phyloP scores from a whole-genome alignment of 2,888 invertebrate species.

The Melieria picta region DNA sequence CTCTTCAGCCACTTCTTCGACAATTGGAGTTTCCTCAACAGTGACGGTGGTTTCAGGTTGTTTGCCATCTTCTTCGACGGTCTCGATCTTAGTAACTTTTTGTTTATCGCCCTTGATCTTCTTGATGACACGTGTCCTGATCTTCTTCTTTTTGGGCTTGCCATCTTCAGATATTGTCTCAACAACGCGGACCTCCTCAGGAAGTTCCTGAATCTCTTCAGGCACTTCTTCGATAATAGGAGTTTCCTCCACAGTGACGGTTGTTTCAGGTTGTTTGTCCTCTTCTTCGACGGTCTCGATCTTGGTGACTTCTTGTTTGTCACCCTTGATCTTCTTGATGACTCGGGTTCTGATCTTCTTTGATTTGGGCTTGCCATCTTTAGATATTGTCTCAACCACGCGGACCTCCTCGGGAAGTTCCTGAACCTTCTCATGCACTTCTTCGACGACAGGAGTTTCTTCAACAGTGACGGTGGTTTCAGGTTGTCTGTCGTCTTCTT shows the following conservation, averaged over 20 bases:
- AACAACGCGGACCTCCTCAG: slow-evolving; percentile 46
- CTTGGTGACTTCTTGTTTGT: slow-evolving; percentile 48
- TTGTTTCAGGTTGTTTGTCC: slow-evolving; percentile 46
- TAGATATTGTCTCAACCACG: slow-evolving; percentile 42
- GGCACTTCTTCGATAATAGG: slow-evolving; percentile 31
- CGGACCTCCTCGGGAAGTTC: slow-evolving; percentile 49
- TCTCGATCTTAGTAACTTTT: slow-evolving; percentile 48
- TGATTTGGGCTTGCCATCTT: slow-evolving; percentile 45
- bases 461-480: slow-evolving; percentile 47
- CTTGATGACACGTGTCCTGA: slow-evolving; percentile 50
- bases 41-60: slow-evolving; percentile 39
- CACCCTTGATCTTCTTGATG: slow-evolving; percentile 50
- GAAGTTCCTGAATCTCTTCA: slow-evolving; percentile 44
- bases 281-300: slow-evolving; percentile 50
- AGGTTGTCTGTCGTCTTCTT: slow-evolving; percentile 47
- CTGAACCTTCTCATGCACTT: slow-evolving; percentile 36
- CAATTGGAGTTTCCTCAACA: slow-evolving; percentile 41
- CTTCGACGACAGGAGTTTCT: slow-evolving; percentile 39
- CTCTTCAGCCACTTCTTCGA: slow-evolving; percentile 30
- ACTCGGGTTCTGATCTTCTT: slow-evolving; percentile 48
- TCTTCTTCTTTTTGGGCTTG: slow-evolving; percentile 43
- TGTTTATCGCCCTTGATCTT: slow-evolving; percentile 50
- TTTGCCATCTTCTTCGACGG: slow-evolving; percentile 43
- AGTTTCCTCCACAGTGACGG: slow-evolving; percentile 45
- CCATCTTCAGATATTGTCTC: slow-evolving; percentile 47